phyloP scores from a whole-genome alignment of 2,888 invertebrate species.

The Tridacna gigas region DNA sequence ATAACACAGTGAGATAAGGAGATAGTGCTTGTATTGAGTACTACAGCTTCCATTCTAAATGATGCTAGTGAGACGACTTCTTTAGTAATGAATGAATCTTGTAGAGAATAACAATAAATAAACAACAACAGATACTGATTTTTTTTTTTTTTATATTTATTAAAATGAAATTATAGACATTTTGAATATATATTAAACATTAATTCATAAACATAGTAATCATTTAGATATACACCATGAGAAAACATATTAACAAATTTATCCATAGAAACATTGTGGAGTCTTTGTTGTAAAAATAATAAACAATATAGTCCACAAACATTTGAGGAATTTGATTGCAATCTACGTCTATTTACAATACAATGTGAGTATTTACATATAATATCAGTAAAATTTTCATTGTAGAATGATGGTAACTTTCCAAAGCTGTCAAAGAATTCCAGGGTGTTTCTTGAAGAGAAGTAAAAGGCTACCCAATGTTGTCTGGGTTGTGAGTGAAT shows the following conservation, averaged over 20 bases:
- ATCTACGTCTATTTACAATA: background rate
- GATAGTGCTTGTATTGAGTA: too few species aligned
- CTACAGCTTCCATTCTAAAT: conserved; percentile 30
- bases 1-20: too few species aligned
- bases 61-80: conserved; percentile 3
- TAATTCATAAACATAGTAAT: background rate
- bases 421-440: conserved; percentile 53
- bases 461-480: conserved; percentile 39
- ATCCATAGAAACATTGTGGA: background rate
- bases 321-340: conserved; percentile 1
- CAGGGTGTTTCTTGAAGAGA: background rate
- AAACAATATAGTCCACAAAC: conserved; percentile 6
- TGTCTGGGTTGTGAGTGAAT: conserved; percentile 3
- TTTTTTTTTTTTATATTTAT: background rate
- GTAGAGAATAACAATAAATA: background rate
- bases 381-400: conserved; percentile 10
- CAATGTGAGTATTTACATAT: background rate
- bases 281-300: conserved; percentile 2
- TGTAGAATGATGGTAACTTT: conserved; percentile 14
- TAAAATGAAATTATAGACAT: background rate
- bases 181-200: background rate
- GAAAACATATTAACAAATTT: conserved; percentile 13
- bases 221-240: background rate
- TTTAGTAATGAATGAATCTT: conserved; percentile 49
- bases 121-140: background rate